Conservation (phyloP, 2,797 vertebrate species). For the Mormyrus proboscirostris region DNA sequence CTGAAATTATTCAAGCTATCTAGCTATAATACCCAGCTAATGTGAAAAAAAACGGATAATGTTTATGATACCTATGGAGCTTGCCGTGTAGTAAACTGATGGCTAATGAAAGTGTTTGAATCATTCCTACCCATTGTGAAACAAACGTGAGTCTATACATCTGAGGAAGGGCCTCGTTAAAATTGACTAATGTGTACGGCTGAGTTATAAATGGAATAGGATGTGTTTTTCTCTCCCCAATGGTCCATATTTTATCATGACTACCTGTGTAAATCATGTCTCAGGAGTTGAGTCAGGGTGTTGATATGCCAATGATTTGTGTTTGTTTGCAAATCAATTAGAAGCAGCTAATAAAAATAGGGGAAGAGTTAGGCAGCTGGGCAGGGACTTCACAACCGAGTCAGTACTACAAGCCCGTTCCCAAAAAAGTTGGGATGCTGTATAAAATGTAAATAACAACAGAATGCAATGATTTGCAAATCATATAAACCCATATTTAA, state of each 20-base stretch:
- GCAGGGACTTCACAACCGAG: background rate
- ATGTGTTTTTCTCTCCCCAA: background rate
- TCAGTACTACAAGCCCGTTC: background rate
- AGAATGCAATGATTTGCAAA: background rate
- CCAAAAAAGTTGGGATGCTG: background rate
- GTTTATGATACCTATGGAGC: background rate
- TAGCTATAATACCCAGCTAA: background rate
- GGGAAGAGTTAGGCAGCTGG: background rate
- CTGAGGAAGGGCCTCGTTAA: background rate
- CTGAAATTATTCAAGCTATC: background rate
- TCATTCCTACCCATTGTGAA: background rate
- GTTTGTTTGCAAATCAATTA: background rate
- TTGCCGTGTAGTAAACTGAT: background rate
- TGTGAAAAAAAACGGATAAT: background rate
- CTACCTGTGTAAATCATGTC: conserved; percentile 1
- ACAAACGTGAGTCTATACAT: background rate
- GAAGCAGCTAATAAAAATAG: background rate
- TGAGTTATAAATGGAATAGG: background rate
- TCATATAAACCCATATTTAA: background rate
- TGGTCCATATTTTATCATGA: background rate
- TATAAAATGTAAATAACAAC: background rate
- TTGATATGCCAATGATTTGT: conserved; percentile 4
- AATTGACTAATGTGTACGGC: background rate
- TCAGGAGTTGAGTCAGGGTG: background rate
- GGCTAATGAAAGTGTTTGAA: background rate